These are phyloP conservation scores for Drosophila simulans DNA, from an alignment of 1,140 invertebrate species.

Conservation along the genomic window DNA sequence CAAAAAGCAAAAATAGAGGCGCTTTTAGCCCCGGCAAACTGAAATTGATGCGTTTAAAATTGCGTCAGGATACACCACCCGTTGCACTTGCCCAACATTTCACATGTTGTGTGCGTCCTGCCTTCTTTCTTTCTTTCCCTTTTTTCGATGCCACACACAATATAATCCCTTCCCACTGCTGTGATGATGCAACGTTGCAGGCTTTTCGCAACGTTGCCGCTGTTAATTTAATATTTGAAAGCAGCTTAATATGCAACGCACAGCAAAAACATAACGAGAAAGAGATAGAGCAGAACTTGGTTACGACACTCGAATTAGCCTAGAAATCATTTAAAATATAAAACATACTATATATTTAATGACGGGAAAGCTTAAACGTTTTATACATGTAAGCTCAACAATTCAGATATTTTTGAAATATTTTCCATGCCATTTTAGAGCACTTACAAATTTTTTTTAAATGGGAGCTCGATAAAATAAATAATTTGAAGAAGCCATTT, in stretches of 20 bases:
- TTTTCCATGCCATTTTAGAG: too few relatives aligned
- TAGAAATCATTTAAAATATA: neutral
- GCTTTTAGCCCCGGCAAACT: conserved; percentile 69
- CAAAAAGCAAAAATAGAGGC: conserved; percentile 37
- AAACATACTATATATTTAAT: too few relatives aligned
- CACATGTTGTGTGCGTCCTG: conserved; percentile 26
- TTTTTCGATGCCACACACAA: conserved; percentile 41
- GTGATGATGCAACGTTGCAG: conserved; percentile 54
- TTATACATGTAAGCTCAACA: too few relatives aligned
- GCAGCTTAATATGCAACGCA: conserved; percentile 77
- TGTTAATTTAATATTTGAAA: conserved; percentile 83
- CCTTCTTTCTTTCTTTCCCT: conserved; percentile 12
- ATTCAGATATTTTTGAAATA: too few relatives aligned
- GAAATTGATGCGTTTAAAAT: conserved; percentile 82
- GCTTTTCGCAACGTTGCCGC: conserved; percentile 52
- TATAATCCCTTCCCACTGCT: conserved; percentile 65
- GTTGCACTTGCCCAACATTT: conserved; percentile 27
- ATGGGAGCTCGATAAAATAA: too few relatives aligned
- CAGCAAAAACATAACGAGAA: conserved; percentile 46
- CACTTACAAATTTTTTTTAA: too few relatives aligned
- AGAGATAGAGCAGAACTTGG: conserved; percentile 1
- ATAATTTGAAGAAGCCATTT: too few relatives aligned
- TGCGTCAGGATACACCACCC: conserved; percentile 65
- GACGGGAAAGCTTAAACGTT: too few relatives aligned
- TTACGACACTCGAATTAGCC: neutral